Percentiles rank a stretch among this genome's conserved stretches.
Conservation (phyloP, 2,888 invertebrate species). For the Cantharis lateralis region DNA sequence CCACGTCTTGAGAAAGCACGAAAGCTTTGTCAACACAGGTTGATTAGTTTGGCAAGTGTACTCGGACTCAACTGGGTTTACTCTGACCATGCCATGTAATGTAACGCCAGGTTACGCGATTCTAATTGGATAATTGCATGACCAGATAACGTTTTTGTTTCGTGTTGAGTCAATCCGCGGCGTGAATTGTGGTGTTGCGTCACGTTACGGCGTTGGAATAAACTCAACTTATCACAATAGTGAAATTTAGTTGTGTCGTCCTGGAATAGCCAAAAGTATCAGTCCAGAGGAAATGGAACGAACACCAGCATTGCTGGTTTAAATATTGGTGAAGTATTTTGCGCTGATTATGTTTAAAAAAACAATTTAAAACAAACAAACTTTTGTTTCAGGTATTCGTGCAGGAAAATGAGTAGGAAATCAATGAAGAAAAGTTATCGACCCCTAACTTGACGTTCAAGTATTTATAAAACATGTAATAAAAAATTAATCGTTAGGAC, state of each 20-base stretch:
- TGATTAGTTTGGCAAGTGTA: no score
- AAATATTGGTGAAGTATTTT: background rate
- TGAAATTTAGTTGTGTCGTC: background rate
- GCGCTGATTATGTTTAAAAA: background rate
- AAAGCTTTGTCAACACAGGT: no score
- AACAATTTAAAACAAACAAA: background rate
- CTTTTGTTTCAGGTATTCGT: background rate
- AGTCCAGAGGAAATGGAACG: background rate
- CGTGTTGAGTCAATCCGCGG: background rate
- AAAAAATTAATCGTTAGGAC: conserved; percentile 11
- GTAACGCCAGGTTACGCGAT: background rate
- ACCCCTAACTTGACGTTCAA: background rate
- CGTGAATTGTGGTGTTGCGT: background rate
- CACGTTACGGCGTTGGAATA: background rate
- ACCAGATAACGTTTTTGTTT: background rate
- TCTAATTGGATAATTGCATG: background rate
- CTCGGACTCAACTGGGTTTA: no score
- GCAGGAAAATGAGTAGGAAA: background rate
- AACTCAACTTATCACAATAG: background rate
- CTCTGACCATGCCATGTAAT: no score
- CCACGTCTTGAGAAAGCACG: background rate
- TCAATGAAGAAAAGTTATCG: background rate
- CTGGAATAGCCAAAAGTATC: background rate
- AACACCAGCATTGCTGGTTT: background rate
- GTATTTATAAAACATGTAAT: background rate